Conservation (phyloP, 1,140 invertebrate genomes). For the Drosophila pruinosa region DNA sequence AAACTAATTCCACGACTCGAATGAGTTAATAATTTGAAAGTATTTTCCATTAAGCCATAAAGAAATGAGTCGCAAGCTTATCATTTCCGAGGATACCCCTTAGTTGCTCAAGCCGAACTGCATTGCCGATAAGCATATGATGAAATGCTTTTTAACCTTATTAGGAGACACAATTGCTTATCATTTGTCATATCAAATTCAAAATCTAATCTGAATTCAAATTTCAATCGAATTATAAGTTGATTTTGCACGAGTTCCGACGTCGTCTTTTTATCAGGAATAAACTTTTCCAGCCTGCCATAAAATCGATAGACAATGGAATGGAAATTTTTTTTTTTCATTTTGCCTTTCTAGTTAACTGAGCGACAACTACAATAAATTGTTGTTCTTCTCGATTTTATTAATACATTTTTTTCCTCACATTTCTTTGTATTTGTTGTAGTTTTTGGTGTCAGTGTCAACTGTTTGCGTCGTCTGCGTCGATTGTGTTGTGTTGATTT, state of each 20-base stretch:
- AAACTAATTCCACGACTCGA: too few species aligned
- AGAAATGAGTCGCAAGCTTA: background rate
- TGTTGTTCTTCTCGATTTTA: slow-evolving; percentile 29
- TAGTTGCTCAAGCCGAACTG: background rate
- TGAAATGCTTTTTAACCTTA: background rate
- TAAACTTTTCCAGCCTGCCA: slow-evolving; percentile 30
- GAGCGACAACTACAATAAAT: background rate
- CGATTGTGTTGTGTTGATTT: slow-evolving; percentile 49
- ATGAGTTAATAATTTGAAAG: too few species aligned
- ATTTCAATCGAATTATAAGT: slow-evolving; percentile 36
- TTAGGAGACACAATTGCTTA: background rate
- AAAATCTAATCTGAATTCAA: slow-evolving; percentile 37
- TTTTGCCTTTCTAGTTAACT: slow-evolving; percentile 37
- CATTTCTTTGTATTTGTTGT: slow-evolving; percentile 12
- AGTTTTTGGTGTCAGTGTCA: slow-evolving; percentile 71
- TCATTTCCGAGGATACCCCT: background rate
- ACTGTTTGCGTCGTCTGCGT: slow-evolving; percentile 42
- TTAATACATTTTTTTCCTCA: slow-evolving; percentile 49
- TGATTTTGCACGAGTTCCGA: slow-evolving; percentile 21
- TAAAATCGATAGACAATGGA: slow-evolving; percentile 50
- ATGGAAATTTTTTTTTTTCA: slow-evolving; percentile 38
- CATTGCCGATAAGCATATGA: background rate
- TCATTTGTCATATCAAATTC: background rate
- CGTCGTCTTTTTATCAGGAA: slow-evolving; percentile 10
- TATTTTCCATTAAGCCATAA: too few species aligned